A percentile compares a stretch with the other conserved stretches of the same genome.
Evolutionary conservation across 1,140 invertebrate species (phyloP).

Genomic region (Brachionus sp.): DNA sequence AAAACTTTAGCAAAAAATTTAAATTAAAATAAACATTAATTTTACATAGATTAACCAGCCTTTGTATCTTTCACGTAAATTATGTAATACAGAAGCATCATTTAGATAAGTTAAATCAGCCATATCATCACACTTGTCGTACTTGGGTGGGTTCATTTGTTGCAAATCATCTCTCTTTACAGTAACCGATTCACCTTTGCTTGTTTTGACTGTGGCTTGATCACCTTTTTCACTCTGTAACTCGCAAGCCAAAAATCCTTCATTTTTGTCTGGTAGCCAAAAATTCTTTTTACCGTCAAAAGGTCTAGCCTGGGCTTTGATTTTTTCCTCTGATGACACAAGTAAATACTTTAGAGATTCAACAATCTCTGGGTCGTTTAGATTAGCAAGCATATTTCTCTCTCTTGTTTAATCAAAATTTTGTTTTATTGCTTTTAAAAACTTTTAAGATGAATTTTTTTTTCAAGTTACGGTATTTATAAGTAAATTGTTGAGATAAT

Average conservation of each 20-base stretch:
- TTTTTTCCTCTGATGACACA: conserved; percentile 35
- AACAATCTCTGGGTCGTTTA: conserved; percentile 43
- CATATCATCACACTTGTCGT: conserved; percentile 99
- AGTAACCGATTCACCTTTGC: conserved; percentile 61
- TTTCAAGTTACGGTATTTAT: background rate
- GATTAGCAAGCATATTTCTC: conserved; percentile 27
- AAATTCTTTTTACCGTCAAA: conserved; percentile 99
- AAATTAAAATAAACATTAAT: conserved; percentile 56
- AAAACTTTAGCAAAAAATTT: conserved; percentile 49
- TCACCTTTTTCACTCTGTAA: conserved; percentile 98
- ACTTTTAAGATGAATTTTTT: background rate
- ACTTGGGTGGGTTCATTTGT: conserved; percentile 99
- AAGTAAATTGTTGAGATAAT: conserved; percentile 11
- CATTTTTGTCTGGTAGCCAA: conserved; percentile 96
- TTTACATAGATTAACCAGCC: conserved; percentile 94
- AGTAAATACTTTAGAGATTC: conserved; percentile 45
- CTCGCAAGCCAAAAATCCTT: conserved; percentile 91
- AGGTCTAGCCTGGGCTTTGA: conserved; percentile 74
- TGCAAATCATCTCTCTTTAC: conserved; percentile 94
- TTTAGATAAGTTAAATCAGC: conserved; percentile 99
- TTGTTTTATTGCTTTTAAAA: conserved; percentile 13
- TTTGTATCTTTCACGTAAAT: conserved; percentile 95
- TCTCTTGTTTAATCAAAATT: conserved; percentile 3
- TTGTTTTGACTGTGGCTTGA: conserved; percentile 78
- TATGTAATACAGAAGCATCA: conserved; percentile 97